A percentile compares a stretch with the other conserved stretches of the same genome.
Evolutionary conservation across 2,888 invertebrate genomes (phyloP).

Genomic region (Rhingia campestris): DNA sequence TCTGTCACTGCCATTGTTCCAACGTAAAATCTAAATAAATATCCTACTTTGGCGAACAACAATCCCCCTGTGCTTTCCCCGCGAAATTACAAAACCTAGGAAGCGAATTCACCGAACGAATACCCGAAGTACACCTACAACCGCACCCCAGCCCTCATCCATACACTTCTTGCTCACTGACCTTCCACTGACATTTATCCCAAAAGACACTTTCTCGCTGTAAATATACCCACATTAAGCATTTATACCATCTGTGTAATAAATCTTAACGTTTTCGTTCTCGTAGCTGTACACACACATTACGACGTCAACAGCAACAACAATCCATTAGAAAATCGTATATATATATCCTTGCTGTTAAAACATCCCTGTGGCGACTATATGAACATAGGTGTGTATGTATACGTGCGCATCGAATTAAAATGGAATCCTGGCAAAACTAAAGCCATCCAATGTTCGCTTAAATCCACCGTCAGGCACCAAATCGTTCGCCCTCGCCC

Average conservation of each 20-base stretch:
- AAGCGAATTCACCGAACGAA: neutral
- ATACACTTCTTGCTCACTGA: slow-evolving; percentile 47
- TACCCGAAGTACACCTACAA: neutral
- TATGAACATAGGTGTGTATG: neutral
- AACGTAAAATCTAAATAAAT: slow-evolving; percentile 71
- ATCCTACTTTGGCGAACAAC: slow-evolving; percentile 60
- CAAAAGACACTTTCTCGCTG: slow-evolving; percentile 53
- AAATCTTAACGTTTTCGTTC: slow-evolving; percentile 55
- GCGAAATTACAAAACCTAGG: slow-evolving; percentile 13
- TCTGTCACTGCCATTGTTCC: slow-evolving; percentile 71
- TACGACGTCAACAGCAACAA: slow-evolving; percentile 1
- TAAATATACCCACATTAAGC: slow-evolving; percentile 67
- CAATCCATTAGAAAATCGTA: neutral
- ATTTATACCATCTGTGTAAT: slow-evolving; percentile 69
- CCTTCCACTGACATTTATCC: slow-evolving; percentile 70
- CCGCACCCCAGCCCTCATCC: neutral
- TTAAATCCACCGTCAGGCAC: slow-evolving; percentile 53
- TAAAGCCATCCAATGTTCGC: slow-evolving; percentile 48
- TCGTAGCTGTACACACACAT: neutral
- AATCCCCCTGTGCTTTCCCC: slow-evolving; percentile 5
- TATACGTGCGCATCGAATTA: slow-evolving; percentile 14
- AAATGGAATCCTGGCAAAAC: slow-evolving; percentile 50
- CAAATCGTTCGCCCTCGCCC: slow-evolving; percentile 27
- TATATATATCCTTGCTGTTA: neutral
- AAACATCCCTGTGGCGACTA: neutral